Conservation (phyloP, 1,140 invertebrate genomes). For the Atta texana region DNA sequence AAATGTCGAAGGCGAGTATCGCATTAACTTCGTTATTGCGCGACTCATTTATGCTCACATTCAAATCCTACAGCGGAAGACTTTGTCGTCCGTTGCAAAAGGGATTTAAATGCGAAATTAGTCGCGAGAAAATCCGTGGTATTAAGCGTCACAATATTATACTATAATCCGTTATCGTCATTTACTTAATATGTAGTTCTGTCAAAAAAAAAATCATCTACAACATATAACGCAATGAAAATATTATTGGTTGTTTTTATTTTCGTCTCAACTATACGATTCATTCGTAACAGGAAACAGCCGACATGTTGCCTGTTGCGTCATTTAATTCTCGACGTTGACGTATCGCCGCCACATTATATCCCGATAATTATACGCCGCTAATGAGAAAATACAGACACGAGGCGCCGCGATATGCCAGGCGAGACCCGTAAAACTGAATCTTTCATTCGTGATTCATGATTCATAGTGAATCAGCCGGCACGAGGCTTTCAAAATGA, state of each 20-base stretch:
- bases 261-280: neutral
- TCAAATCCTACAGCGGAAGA: constrained; percentile 3
- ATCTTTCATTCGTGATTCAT: constrained; percentile 52
- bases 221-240: neutral
- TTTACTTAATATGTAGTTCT: neutral
- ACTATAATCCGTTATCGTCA: neutral
- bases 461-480: constrained; percentile 40
- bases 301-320: constrained; percentile 61
- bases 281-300: neutral
- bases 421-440: constrained; percentile 39
- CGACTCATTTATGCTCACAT: constrained; percentile 1
- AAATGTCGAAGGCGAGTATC: neutral
- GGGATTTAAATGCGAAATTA: constrained; percentile 37
- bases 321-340: constrained; percentile 69
- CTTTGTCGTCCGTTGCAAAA: neutral
- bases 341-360: constrained; percentile 51
- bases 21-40: constrained; percentile 18
- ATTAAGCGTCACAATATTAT: constrained; percentile 19
- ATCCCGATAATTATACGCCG: constrained; percentile 50
- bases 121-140: constrained; percentile 20
- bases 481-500: constrained; percentile 26
- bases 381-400: constrained; percentile 62
- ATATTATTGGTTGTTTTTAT: constrained; percentile 1
- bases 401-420: neutral
- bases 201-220: neutral